Evolutionary conservation across 53 echinoderm and acorn worm genomes (phyloP).

Genomic region (Paracentrotus lividus): DNA sequence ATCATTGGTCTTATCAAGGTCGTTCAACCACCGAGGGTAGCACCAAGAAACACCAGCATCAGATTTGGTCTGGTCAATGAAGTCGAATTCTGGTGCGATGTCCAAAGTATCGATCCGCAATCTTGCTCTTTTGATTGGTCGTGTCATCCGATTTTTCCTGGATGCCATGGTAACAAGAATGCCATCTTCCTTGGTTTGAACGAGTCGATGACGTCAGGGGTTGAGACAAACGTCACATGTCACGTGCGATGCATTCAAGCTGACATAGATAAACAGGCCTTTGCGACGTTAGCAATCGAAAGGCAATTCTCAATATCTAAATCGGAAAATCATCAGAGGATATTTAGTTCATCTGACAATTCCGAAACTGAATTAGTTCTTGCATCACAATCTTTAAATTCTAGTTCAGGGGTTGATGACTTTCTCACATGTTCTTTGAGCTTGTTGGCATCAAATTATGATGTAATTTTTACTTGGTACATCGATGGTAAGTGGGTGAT

Average conservation of each 20-base stretch:
- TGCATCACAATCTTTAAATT: background rate
- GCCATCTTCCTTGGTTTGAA: background rate
- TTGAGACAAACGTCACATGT: background rate
- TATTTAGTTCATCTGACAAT: background rate
- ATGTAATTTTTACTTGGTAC: conserved; percentile 13
- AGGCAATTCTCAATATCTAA: background rate
- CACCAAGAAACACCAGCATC: conserved; percentile 20
- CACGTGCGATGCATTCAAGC: background rate
- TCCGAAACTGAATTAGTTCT: background rate
- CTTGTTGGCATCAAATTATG: no score
- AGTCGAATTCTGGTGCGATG: background rate
- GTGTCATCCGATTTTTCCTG: background rate
- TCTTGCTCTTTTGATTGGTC: conserved; percentile 1
- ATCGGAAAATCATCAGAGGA: background rate
- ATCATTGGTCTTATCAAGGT: conserved; percentile 24
- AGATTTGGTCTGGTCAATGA: background rate
- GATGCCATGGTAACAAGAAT: background rate
- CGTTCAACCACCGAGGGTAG: background rate
- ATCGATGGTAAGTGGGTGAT: background rate
- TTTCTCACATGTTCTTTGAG: background rate
- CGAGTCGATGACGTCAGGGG: no score
- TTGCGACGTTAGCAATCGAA: background rate
- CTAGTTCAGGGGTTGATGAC: background rate
- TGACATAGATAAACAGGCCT: background rate
- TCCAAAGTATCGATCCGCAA: background rate